Evolutionary conservation across 1,140 invertebrate species (phyloP).

Genomic region (Diplogasteroides magnus): DNA sequence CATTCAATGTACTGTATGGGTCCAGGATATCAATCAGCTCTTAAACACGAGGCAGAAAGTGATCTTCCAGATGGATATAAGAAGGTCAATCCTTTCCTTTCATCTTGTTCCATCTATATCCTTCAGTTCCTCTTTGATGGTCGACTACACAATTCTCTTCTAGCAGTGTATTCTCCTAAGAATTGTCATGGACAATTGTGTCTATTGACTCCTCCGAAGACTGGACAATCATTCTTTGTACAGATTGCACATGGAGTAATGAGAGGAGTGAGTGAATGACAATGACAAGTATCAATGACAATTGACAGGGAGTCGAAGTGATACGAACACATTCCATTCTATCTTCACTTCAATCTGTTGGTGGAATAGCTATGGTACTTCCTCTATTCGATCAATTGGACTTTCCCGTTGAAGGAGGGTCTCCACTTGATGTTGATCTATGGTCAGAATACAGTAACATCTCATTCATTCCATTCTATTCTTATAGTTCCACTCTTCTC

Average conservation of each 20-base stretch:
- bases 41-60: constrained; percentile 53
- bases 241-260: constrained; percentile 97
- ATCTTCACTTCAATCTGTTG: constrained; percentile 95
- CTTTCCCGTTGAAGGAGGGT: constrained; percentile 63
- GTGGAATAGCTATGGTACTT: constrained; percentile 95
- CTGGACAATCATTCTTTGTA: constrained; percentile 86
- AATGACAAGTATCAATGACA: constrained; percentile 17
- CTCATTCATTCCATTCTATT: constrained; percentile 57
- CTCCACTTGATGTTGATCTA: constrained; percentile 57
- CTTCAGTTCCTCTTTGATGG: constrained; percentile 92
- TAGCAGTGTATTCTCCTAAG: constrained; percentile 99
- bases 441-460: constrained; percentile 54
- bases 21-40: constrained; percentile 47
- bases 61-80: constrained; percentile 54
- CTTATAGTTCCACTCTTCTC: constrained; percentile 83
- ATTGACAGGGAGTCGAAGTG: constrained; percentile 89
- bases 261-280: constrained; percentile 73
- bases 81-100: constrained; percentile 25
- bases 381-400: constrained; percentile 96
- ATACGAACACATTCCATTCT: constrained; percentile 98
- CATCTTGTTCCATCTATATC: neutral
- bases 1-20: constrained; percentile 55
- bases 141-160: constrained; percentile 86
- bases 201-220: constrained; percentile 86
- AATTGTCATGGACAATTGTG: constrained; percentile 92